Base-by-base conservation (phyloP, 2,888 invertebrate species). In the Strigamia transsilvanica region DNA sequence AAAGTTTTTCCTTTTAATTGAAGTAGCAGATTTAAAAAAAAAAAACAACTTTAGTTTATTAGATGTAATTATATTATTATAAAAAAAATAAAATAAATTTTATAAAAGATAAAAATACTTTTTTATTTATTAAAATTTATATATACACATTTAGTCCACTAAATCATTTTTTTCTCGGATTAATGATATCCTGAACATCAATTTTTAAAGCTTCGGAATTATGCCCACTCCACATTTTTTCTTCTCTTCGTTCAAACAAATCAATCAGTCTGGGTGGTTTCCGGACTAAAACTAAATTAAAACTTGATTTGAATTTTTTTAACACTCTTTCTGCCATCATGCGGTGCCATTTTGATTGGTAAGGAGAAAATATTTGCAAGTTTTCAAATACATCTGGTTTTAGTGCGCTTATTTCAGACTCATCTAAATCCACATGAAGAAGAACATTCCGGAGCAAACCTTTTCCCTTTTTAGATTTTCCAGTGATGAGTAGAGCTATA, bases 341-440 rank as follows among this genome's bases (percentile, higher is more conserved):
- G 5, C 73, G 73, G n/a, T 15, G 32, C 73, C 73, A 73, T 5
- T 12, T 27, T 3, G 73, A 73, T 9, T 73, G 9, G 5, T 73
- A 15, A 27, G 73, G 73, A 73, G 73, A 73, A 27, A 73, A 73
- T 6, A 73, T 27, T 5, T 73, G 2, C 32, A 73, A 32, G 2
- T 73, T 27, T 27, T 73, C 73, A 12, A 73, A 15, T 1, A 32
- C n/a, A 32, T 73, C 15, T 73, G 73, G 73, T 27, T 73, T 27
- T 32, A 73, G 73, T 3, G 73, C 32, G 15, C 73, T 73, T 32
- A 73, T 73, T 73, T 73, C 73, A 1, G 73, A 27, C 13, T 73
- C 32, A 32, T 73, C 73, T n/a, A 73, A 73, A 32, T 73, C 73
- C 12, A 73, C 73, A 32, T 73, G 73, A 32, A 73, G 73, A 15